These are phyloP conservation scores for Cydia fagiglandana DNA, from an alignment of 1,140 invertebrate species.

Conservation along the genomic window DNA sequence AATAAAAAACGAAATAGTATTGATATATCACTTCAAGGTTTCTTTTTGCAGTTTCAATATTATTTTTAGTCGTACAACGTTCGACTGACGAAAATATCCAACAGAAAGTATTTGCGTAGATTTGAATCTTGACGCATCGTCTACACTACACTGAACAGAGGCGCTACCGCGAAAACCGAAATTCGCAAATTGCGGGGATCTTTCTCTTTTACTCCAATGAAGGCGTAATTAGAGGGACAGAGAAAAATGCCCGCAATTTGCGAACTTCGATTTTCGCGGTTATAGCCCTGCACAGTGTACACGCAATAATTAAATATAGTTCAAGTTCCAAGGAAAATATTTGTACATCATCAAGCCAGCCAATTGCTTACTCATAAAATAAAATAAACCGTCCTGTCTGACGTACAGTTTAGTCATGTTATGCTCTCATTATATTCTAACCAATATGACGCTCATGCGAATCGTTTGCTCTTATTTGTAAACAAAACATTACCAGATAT, in stretches of 20 bases:
- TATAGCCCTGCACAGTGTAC: neutral
- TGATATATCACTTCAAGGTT: neutral
- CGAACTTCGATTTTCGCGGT: too few species aligned
- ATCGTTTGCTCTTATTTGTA: neutral
- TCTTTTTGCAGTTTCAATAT: neutral
- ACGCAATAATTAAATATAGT: conserved; percentile 7
- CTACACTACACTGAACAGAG: neutral
- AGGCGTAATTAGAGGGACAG: too few species aligned
- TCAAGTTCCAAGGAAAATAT: conserved; percentile 6
- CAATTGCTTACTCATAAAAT: conserved; percentile 12
- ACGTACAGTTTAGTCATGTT: conserved; percentile 7
- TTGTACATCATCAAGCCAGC: neutral
- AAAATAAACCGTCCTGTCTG: conserved; percentile 16
- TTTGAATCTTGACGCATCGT: neutral
- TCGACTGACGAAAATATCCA: neutral
- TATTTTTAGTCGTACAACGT: neutral
- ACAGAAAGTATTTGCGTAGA: neutral
- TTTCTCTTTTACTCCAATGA: too few species aligned
- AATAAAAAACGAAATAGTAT: neutral
- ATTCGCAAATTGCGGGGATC: too few species aligned
- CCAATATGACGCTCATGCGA: neutral
- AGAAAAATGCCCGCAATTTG: too few species aligned
- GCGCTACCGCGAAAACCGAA: too few species aligned
- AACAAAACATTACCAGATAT: neutral
- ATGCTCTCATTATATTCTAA: neutral